Evolutionary conservation across 2,113 vertebrate genomes (phyloP).

Genomic region (Scytalopus superciliaris): DNA sequence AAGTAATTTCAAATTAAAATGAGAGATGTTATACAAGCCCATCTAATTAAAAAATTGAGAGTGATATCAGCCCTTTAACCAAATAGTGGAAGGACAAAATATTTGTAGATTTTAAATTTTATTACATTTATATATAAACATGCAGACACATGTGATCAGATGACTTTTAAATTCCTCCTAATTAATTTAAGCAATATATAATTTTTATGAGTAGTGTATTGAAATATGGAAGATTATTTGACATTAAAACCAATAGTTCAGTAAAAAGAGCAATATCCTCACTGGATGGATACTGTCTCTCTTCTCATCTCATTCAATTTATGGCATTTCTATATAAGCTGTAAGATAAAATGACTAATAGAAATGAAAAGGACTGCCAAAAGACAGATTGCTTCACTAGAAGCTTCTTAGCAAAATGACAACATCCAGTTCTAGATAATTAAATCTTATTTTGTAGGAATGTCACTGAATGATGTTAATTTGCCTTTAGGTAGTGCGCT

Average conservation of each 20-base stretch:
- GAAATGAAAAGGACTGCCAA: constrained; percentile 1
- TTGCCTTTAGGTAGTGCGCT: constrained; percentile 23
- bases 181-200: not conserved
- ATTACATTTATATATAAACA: not conserved
- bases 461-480: constrained; percentile 20
- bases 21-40: not conserved
- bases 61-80: not conserved
- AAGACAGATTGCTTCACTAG: not conserved
- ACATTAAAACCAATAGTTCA: constrained; percentile 16
- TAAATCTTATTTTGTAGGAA: constrained; percentile 22
- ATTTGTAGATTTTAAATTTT: not conserved
- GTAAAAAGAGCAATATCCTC: constrained; percentile 8
- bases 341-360: constrained; percentile 24
- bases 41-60: not conserved
- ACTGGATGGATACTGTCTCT: not conserved
- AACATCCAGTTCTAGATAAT: constrained; percentile 24
- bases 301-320: not conserved
- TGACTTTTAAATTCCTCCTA: not conserved
- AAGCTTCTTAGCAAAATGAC: constrained; percentile 29
- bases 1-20: not conserved
- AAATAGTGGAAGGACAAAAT: not conserved
- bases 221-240: not conserved
- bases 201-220: not conserved
- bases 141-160: not conserved
- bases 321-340: not conserved